Evolutionary conservation across 2,113 vertebrate genomes (phyloP).

Genomic region (Platichthys flesus): DNA sequence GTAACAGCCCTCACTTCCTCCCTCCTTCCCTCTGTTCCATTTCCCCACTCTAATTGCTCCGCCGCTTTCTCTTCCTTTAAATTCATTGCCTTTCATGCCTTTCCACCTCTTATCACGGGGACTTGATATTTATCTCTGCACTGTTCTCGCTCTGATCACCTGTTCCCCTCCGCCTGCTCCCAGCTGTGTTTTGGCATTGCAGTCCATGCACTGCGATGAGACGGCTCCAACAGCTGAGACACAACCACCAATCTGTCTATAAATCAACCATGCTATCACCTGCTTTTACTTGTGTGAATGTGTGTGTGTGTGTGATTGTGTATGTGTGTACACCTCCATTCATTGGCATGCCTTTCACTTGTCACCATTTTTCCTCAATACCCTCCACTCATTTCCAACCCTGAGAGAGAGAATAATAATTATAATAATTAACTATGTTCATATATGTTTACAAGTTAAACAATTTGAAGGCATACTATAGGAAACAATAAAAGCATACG

Average conservation of each 20-base stretch:
- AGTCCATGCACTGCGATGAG: constrained; percentile 53
- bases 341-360: constrained; percentile 51
- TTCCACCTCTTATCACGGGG: constrained; percentile 57
- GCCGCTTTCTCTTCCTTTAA: constrained; percentile 51
- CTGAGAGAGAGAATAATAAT: not conserved
- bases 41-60: constrained; percentile 68
- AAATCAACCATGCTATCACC: constrained; percentile 68
- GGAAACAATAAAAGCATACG: too few relatives aligned
- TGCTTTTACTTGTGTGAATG: constrained; percentile 33
- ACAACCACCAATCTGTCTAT: constrained; percentile 66
- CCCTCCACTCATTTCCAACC: constrained; percentile 29
- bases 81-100: constrained; percentile 58
- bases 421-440: too few relatives aligned
- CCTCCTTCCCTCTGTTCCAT: constrained; percentile 46
- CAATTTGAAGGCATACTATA: too few relatives aligned
- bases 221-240: constrained; percentile 72
- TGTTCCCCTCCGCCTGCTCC: constrained; percentile 59
- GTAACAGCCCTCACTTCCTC: constrained; percentile 33
- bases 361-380: constrained; percentile 28
- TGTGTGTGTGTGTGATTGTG: not conserved
- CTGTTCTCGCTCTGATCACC: constrained; percentile 61
- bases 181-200: constrained; percentile 71
- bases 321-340: constrained; percentile 10
- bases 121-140: constrained; percentile 62
- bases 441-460: too few relatives aligned